phyloP scores from a whole-genome alignment of 2,888 invertebrate genomes.

The Platypus cylindrus region DNA sequence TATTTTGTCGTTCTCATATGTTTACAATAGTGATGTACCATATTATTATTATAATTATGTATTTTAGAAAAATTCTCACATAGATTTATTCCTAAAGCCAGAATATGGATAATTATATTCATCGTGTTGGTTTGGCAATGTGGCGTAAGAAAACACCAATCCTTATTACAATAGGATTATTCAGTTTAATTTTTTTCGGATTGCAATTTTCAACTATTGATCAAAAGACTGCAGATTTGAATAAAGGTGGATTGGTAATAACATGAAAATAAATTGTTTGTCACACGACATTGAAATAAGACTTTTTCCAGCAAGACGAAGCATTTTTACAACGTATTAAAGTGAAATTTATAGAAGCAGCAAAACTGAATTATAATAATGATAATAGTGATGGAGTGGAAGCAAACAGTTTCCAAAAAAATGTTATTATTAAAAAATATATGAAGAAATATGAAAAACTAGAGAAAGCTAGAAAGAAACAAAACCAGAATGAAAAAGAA shows the following conservation, averaged over 20 bases:
- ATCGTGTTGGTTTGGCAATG: conserved; percentile 35
- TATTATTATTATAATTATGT: too few relatives aligned
- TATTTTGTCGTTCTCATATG: too few relatives aligned
- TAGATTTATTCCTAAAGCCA: too few relatives aligned
- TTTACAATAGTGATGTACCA: too few relatives aligned
- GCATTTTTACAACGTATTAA: conserved; percentile 21
- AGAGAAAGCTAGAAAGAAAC: too few relatives aligned
- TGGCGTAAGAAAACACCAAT: conserved; percentile 40
- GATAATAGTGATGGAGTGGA: conserved; percentile 6
- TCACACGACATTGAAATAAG: neutral
- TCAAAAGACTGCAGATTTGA: conserved; percentile 17
- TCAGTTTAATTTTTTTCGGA: conserved; percentile 36
- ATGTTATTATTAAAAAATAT: too few relatives aligned
- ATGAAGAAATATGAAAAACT: too few relatives aligned
- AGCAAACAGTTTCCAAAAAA: too few relatives aligned
- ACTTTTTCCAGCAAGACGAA: conserved; percentile 15
- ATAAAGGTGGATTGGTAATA: conserved; percentile 19
- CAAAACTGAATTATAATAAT: conserved; percentile 15
- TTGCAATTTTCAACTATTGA: conserved; percentile 27
- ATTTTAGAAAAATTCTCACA: too few relatives aligned
- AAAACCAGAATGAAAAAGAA: too few relatives aligned
- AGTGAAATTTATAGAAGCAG: conserved; percentile 25
- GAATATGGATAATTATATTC: conserved; percentile 28
- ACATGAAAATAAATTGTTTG: too few relatives aligned
- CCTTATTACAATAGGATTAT: conserved; percentile 30